A percentile compares a stretch with the other conserved stretches of the same genome.
phyloP scores from a whole-genome alignment of 2,113 vertebrate genomes.

The Cebidichthys violaceus region DNA sequence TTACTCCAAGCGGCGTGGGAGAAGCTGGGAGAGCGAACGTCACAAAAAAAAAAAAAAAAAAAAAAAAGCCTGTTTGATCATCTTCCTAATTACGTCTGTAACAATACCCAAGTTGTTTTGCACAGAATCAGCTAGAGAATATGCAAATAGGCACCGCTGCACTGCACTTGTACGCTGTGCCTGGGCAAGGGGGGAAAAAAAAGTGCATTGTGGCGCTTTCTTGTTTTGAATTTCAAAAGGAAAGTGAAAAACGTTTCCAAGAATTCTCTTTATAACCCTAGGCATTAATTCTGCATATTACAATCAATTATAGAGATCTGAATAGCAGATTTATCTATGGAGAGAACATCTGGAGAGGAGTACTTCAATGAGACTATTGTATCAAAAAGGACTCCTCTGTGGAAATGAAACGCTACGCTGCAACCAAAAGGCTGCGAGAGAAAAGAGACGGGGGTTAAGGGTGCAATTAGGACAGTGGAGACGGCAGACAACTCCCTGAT shows the following conservation, averaged over 20 bases:
- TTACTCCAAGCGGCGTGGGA: constrained; percentile 55
- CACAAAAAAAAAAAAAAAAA: constrained; percentile 59
- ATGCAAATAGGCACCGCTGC: constrained; percentile 73
- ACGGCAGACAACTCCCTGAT: constrained; percentile 58
- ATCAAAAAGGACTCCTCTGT: constrained; percentile 76
- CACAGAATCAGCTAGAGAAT: constrained; percentile 74
- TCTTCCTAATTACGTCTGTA: constrained; percentile 78
- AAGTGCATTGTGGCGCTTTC: constrained; percentile 73
- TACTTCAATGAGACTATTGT: constrained; percentile 83
- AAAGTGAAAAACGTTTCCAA: constrained; percentile 71
- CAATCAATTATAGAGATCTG: constrained; percentile 85
- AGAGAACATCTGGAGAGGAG: constrained; percentile 82
- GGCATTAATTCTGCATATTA: constrained; percentile 85
- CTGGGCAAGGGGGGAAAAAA: constrained; percentile 61
- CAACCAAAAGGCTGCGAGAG: constrained; percentile 58
- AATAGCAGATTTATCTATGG: constrained; percentile 80
- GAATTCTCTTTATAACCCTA: constrained; percentile 81
- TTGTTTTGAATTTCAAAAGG: constrained; percentile 84
- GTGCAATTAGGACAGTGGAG: constrained; percentile 74
- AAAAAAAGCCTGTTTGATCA: constrained; percentile 75
- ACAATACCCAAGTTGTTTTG: constrained; percentile 80
- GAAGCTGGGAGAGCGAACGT: constrained; percentile 53
- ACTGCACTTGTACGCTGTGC: constrained; percentile 62
- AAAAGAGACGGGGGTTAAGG: constrained; percentile 67
- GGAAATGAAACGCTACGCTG: constrained; percentile 63